Base-by-base conservation (phyloP, 2,113 vertebrate genomes). In the Hyaena hyaena region DNA sequence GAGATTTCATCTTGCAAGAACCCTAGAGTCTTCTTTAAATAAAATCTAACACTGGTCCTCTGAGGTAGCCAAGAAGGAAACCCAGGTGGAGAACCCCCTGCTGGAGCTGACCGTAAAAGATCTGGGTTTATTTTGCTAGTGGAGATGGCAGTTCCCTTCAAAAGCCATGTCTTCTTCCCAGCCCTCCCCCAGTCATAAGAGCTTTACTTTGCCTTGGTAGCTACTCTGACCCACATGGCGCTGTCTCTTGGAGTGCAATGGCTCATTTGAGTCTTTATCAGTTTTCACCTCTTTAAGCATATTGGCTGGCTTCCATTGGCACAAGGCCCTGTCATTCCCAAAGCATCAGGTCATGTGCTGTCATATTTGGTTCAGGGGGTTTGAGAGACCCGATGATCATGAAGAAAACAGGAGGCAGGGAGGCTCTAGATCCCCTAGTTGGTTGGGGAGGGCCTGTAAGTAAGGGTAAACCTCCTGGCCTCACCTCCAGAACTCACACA, bases 151-250 rank as follows among this genome's bases (percentile, higher is more conserved):
- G 43, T 84, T 88, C 43, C 79, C 87, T n/a, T 93, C 82, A 61
- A 95, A 94, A 85, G 21, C 77, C 31, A 7, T 90, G 73, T 53
- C 11, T 45, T 55, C 17, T 19, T 50, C 50, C 6, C 1, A 6
- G 39, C 2, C 10, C 10, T 14, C 14, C 12, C 10, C 28, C 35
- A 24, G 35, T 3, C 76, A 96, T 82, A 3, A 16, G 85, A 77
- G 86, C 93, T 97, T 96, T 92, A 48, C 65, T 96, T 97, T 95
- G 69, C 2, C 58, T 35, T 26, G 3, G 15, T 10, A 1, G 19
- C 16, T 0, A 17, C 19, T 71, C 31, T 76, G 31, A 23, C 53
- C 73, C 4, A 4, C 0, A 3, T 23, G 7, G 66, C 35, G 69
- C 95, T 39, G 24, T 33, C 7, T 24, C 19, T 7, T 8, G 17